Base-by-base conservation (phyloP, 2,113 vertebrate genomes). In the Anarhynchus alexandrinus region DNA sequence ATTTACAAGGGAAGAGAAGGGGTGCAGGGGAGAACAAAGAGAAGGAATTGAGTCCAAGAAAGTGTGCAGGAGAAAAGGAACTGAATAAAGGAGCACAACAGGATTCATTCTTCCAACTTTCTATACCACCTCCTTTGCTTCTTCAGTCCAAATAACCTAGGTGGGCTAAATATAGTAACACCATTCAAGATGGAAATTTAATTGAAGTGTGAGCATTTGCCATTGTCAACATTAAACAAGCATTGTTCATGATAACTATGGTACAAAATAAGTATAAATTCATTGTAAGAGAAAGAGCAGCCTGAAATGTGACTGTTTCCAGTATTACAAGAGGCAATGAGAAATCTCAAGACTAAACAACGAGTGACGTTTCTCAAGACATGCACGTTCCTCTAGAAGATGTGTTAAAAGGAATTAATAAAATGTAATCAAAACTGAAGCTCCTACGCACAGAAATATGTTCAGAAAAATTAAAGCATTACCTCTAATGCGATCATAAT, bases 1-100 rank as follows among this genome's bases (percentile, higher is more conserved):
- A 94, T 97, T 97, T 97, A 97, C 78, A 97, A 95, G 89, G 66
- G 40, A 91, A 97, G 66, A 95, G 81, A 93, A 92, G n/a, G 32
- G 80, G 54, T 73, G 58, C 2, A 17, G 57, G 87, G 70, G 30
- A 97, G 94, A 97, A 95, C 94, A 95, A 95, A 97, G 95, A 95
- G 54, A 73, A 96, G 66, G 82, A 95, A 73, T 2, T 83, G 71
- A 91, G 69, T 77, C 89, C 86, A 95, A 93, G 58, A 88, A 95
- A 95, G 82, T 23, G 34, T 94, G 58, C 66, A 94, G 51, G 76
- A 97, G 86, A 91, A 93, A 94, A 92, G 81, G 64, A 93, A 86
- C 65, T 34, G 43, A 91, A 70, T 51, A 79, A 90, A 87, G 66
- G 38, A 96, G 74, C 71, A 95, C 94, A 93, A 85, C 40, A 82